Base-by-base conservation (phyloP, 2,797 vertebrate species). In the Podarcis siculus region DNA sequence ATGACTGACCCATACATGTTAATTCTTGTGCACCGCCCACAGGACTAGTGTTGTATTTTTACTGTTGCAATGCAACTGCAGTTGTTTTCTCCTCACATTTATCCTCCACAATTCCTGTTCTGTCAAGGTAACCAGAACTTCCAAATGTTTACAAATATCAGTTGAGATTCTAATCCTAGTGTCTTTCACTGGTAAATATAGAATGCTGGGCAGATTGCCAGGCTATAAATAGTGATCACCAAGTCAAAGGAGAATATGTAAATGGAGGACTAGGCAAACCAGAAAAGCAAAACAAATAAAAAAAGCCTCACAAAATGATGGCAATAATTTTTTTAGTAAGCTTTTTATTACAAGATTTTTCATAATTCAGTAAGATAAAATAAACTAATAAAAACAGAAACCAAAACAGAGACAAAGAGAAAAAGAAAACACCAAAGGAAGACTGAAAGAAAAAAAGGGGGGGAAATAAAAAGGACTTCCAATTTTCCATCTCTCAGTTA, bases 131-230 rank as follows among this genome's bases (percentile, higher is more conserved):
- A 79, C 71, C 7, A 49, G 79, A 73, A 42, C 37, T 39, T 82
- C 7, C 37, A 4, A 69, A 71, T 67, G n/a, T 86, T 79, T 79
- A 39, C 37, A 66, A 86, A 86, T 79, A 86, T 25, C 25, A 55
- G 25, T 76, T 66, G 82, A 45, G 37, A 73, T 73, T 82, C 55
- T 66, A 39, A 66, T 37, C 10, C 37, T 66, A 35, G 55, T 76
- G 37, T 82, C 12, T 19, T 81, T 10, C 55, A 25, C 4, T 35
- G 58, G 19, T 87, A 87, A 39, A 76, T 82, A 21, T 76, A 76
- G 71, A 87, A 72, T 66, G 4, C 71, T 75, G 77, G 79, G 86
- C 86, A 87, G 21, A 66, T 82, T 87, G 86, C 79, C 79, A 87
- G 21, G 55, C 79, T 49, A 73, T 82, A 87, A 87, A 87, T 66